Evolutionary conservation across 1,140 invertebrate genomes (phyloP).

Genomic region (Aphis gossypii): DNA sequence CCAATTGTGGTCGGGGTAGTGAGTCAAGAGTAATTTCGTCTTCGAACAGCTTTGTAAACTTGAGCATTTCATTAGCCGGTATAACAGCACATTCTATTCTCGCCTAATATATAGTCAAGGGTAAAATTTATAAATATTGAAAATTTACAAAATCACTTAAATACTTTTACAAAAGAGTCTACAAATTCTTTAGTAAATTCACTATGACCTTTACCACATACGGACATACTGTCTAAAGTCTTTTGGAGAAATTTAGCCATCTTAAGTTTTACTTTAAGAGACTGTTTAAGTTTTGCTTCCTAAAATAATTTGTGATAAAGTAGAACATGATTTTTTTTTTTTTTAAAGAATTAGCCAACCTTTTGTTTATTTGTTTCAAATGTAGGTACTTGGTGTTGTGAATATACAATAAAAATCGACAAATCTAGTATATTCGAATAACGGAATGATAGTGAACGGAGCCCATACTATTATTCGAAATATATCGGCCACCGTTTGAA

Average conservation of each 20-base stretch:
- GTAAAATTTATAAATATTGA: constrained; percentile 51
- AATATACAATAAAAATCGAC: constrained; percentile 93
- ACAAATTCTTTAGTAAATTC: constrained; percentile 90
- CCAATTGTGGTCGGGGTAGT: constrained; percentile 83
- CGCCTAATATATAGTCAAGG: constrained; percentile 66
- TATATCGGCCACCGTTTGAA: constrained; percentile 91
- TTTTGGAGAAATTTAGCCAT: constrained; percentile 98
- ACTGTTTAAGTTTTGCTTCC: constrained; percentile 90
- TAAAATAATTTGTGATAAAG: constrained; percentile 62
- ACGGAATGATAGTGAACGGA: constrained; percentile 96
- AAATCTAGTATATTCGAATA: constrained; percentile 91
- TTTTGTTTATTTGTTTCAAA: constrained; percentile 92
- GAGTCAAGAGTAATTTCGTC: constrained; percentile 99
- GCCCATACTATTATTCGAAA: constrained; percentile 97
- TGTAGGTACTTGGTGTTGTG: constrained; percentile 77
- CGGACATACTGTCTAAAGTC: constrained; percentile 90
- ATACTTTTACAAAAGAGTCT: constrained; percentile 86
- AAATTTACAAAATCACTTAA: neutral
- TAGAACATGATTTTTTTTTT: constrained; percentile 20
- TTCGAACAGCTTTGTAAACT: constrained; percentile 96
- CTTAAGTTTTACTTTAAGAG: constrained; percentile 93
- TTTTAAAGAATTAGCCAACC: constrained; percentile 64
- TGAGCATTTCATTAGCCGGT: constrained; percentile 92
- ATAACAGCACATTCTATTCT: constrained; percentile 72
- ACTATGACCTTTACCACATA: constrained; percentile 80